These are phyloP conservation scores for Brachymystax lenok DNA, from an alignment of 2,797 vertebrate genomes.

Conservation along the genomic window DNA sequence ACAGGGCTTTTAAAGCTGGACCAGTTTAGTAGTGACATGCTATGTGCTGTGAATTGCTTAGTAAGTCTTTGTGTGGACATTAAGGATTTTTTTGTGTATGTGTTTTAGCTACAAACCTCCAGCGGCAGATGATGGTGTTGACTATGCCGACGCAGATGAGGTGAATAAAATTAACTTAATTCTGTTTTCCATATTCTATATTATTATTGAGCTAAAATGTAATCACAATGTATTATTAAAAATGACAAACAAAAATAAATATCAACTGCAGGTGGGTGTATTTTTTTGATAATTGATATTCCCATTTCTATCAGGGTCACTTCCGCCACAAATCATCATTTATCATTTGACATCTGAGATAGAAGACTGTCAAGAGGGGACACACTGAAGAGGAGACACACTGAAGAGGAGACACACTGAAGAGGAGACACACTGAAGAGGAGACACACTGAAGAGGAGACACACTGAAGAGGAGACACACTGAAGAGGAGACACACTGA, in stretches of 20 bases:
- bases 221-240: background rate
- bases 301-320: conserved; percentile 81
- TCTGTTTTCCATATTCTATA: background rate
- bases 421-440: no score
- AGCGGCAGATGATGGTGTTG: conserved; percentile 82
- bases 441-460: no score
- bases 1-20: background rate
- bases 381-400: conserved; percentile 6
- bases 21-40: background rate
- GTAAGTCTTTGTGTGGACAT: conserved; percentile 1
- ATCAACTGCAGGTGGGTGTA: background rate
- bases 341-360: conserved; percentile 87
- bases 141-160: conserved; percentile 92
- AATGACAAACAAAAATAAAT: background rate
- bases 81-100: conserved; percentile 28
- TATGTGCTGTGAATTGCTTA: background rate
- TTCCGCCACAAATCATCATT: conserved; percentile 99
- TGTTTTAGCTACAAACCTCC: conserved; percentile 87
- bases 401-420: no score
- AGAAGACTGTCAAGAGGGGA: conserved; percentile 27
- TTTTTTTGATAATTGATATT: conserved; percentile 5
- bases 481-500: background rate
- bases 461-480: no score
- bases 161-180: conserved; percentile 66
- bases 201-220: background rate